phyloP scores from a whole-genome alignment of 1,140 invertebrate species.

The Charaxes varanes region DNA sequence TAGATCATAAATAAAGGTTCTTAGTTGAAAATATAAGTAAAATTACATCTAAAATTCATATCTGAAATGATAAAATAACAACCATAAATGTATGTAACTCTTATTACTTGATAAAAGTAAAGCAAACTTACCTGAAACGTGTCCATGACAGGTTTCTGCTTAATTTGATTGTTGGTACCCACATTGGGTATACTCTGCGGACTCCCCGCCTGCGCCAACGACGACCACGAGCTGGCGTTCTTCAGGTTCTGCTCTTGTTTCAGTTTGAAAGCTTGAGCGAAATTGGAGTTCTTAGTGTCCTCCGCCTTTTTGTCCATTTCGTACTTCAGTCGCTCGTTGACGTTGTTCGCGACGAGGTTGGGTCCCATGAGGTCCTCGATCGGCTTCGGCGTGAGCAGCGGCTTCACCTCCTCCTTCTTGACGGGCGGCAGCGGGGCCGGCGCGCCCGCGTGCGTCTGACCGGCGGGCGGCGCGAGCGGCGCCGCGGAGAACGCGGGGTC shows the following conservation, averaged over 20 bases:
- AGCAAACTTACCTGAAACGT: slow-evolving; percentile 75
- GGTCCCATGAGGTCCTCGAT: slow-evolving; percentile 77
- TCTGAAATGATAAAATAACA: too few species aligned
- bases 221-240: slow-evolving; percentile 95
- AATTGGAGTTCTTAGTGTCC: slow-evolving; percentile 75
- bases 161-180: slow-evolving; percentile 75
- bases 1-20: too few species aligned
- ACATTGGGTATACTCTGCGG: slow-evolving; percentile 77
- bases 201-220: slow-evolving; percentile 87
- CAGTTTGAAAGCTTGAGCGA: slow-evolving; percentile 79
- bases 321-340: slow-evolving; percentile 57
- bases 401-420: slow-evolving; percentile 75
- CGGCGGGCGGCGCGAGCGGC: slow-evolving; percentile 56
- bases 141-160: slow-evolving; percentile 80
- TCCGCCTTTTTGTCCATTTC: slow-evolving; percentile 68
- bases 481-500: slow-evolving; percentile 76
- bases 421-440: slow-evolving; percentile 69
- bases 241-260: slow-evolving; percentile 86
- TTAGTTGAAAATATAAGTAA: too few species aligned
- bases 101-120: too few species aligned
- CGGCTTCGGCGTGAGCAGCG: slow-evolving; percentile 75
- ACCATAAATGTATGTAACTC: too few species aligned
- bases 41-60: slow-evolving; percentile 9
- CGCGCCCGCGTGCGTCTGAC: slow-evolving; percentile 70
- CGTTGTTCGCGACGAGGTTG: slow-evolving; percentile 66